These are phyloP conservation scores for Hedychridium roseum DNA, from an alignment of 2,888 invertebrate species.

Conservation along the genomic window DNA sequence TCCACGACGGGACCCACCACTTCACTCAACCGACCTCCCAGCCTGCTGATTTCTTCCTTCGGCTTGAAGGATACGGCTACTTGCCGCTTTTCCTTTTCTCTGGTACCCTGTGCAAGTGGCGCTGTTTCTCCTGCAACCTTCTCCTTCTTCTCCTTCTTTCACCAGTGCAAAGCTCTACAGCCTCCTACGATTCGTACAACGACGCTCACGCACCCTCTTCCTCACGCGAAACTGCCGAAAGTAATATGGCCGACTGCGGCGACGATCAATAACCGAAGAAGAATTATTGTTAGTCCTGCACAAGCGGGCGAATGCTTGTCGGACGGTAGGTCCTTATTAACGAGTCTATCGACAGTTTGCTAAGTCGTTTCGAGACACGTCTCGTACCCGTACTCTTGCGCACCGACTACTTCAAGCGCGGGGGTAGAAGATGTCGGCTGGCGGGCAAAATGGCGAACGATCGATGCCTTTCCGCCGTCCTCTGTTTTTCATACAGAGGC, in stretches of 20 bases:
- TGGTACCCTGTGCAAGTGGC: slow-evolving; percentile 18
- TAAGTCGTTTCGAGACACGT: too few relatives aligned
- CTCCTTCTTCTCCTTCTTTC: slow-evolving; percentile 31
- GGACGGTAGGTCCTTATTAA: too few relatives aligned
- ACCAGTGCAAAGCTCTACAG: too few relatives aligned
- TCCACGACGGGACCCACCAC: slow-evolving; percentile 64
- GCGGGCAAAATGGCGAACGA: slow-evolving; percentile 58
- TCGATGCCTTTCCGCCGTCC: slow-evolving; percentile 47
- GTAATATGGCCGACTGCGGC: slow-evolving; percentile 26
- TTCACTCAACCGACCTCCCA: slow-evolving; percentile 63
- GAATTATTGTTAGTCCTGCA: too few relatives aligned
- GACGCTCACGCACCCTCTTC: slow-evolving; percentile 20
- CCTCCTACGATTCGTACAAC: slow-evolving; percentile 4
- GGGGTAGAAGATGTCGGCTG: slow-evolving; percentile 54
- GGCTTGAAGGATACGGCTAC: slow-evolving; percentile 35
- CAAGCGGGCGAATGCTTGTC: too few relatives aligned
- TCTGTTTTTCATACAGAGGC: slow-evolving; percentile 31
- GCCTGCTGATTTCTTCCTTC: slow-evolving; percentile 59
- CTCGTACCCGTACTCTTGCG: too few relatives aligned
- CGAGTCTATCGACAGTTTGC: too few relatives aligned
- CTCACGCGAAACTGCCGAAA: slow-evolving; percentile 1
- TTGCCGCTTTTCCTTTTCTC: slow-evolving; percentile 14
- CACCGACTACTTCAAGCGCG: too few relatives aligned
- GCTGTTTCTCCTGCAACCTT: slow-evolving; percentile 22
- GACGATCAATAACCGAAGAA: slow-evolving; percentile 31